Evolutionary conservation across 1,140 invertebrate species (phyloP), one percentile per base, ranked within the genome.

Genomic region (Brachionus paranguensis): DNA sequence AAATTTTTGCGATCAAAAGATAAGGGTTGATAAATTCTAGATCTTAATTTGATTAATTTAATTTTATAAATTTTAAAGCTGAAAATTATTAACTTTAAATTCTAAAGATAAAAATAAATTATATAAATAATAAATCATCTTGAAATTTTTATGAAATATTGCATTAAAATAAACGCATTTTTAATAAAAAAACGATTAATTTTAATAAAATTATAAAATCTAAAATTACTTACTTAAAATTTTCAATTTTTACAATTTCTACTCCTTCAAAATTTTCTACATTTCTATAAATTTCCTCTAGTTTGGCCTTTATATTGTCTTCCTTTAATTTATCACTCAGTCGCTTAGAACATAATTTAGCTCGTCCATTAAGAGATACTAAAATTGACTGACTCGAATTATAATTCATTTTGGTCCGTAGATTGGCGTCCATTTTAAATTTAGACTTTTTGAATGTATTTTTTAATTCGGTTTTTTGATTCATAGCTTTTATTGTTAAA

Each of bases 241-340:
- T 81, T 64, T 81, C 37, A 33, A 81, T 81, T 81, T 60, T 41
- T 64, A 64, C 29, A 14, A 81, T 64, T 60, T 29, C 78, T 55
- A 81, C 78, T 81, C 53, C n/a, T 27, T 81, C 78, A 68, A 81
- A 81, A 33, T 76, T 76, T 53, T 47, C 72, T 12, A 76, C 12
- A n/a, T 76, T 17, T 6, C 47, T 76, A 29, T 76, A 76, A 29
- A 76, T 50, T 20, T 76, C 27, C 2, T 76, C 24, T 76, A 76
- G 17, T 76, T 76, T 76, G 6, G 1, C 24, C 47, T 76, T 47
- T 50, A 76, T 24, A 50, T 50, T 29, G 3, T 53, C 10, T 27
- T 76, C 72, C 43, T 50, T 14, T 76, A 76, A 76, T 27, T 37
- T 41, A 41, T 43, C 41, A 17, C 37, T 72, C 0, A 72, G 17